Percentiles rank a stretch among this genome's conserved stretches.
Conservation (phyloP, 2,113 vertebrate genomes). For the Psittacula cyanocephala region DNA sequence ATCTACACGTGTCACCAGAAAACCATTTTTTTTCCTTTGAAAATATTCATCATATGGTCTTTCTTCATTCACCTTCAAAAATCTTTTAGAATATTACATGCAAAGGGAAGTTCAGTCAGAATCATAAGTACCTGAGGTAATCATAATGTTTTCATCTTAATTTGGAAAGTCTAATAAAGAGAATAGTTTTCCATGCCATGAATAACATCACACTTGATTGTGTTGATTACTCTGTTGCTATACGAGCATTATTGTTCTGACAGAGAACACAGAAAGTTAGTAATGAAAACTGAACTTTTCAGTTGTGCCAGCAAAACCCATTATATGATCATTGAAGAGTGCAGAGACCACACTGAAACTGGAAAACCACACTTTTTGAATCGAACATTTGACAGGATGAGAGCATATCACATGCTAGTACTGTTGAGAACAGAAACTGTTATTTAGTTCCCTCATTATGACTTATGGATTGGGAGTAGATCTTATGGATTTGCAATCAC, state of each 20-base stretch:
- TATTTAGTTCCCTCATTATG: not conserved
- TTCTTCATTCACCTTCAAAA: conserved; percentile 1
- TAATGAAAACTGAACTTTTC: not conserved
- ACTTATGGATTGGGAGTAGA: not conserved
- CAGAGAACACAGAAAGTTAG: not conserved
- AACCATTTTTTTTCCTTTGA: not conserved
- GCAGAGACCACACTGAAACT: not conserved
- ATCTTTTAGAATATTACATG: not conserved
- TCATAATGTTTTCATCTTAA: not conserved
- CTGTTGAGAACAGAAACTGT: not conserved
- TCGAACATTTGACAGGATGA: not conserved
- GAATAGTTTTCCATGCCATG: not conserved
- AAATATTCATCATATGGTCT: not conserved
- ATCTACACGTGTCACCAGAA: not conserved
- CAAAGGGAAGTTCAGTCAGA: not conserved
- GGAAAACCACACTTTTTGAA: not conserved
- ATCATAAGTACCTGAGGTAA: not conserved
- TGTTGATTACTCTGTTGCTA: not conserved
- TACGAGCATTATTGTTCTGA: not conserved
- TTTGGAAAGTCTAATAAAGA: not conserved
- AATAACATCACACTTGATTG: not conserved
- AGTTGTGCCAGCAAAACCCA: not conserved
- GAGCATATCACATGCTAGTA: not conserved
- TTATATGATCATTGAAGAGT: not conserved
- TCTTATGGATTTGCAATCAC: not conserved